Conservation (phyloP, 64 coral and sea anemone genomes). For the Porites lutea region DNA sequence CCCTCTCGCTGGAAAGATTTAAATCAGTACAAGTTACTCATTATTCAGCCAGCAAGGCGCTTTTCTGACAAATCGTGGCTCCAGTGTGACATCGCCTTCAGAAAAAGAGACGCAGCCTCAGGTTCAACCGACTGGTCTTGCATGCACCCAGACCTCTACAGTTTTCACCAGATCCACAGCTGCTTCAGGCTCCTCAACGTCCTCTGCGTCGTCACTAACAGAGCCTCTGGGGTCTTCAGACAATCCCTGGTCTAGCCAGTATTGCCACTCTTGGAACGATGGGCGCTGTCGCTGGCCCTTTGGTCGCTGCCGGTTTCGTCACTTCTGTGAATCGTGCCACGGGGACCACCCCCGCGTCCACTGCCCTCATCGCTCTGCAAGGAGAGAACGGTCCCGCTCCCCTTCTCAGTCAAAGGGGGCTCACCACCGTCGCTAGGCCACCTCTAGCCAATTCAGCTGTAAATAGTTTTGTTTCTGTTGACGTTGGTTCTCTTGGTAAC, state of each 20-base stretch:
- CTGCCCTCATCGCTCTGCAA: background rate
- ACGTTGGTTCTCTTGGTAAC: background rate
- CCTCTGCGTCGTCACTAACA: background rate
- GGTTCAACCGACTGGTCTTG: background rate
- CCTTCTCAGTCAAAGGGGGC: too few relatives aligned
- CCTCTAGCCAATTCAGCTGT: background rate
- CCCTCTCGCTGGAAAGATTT: background rate
- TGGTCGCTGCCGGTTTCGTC: too few relatives aligned
- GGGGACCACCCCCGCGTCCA: too few relatives aligned
- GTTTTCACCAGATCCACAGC: too few relatives aligned
- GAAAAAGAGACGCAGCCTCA: too few relatives aligned
- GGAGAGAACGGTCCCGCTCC: background rate
- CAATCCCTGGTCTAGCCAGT: background rate
- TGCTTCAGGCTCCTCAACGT: background rate
- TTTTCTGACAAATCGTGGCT: too few relatives aligned
- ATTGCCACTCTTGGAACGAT: too few relatives aligned
- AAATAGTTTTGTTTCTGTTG: background rate
- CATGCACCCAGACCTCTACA: background rate
- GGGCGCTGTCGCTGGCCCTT: background rate
- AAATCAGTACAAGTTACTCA: too few relatives aligned
- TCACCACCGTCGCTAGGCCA: background rate
- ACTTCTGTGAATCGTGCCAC: too few relatives aligned
- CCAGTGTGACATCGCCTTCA: too few relatives aligned
- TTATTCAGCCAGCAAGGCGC: too few relatives aligned
- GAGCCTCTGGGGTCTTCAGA: background rate